Conservation (phyloP, 1,140 invertebrate species). For the Bactericera cockerelli region DNA sequence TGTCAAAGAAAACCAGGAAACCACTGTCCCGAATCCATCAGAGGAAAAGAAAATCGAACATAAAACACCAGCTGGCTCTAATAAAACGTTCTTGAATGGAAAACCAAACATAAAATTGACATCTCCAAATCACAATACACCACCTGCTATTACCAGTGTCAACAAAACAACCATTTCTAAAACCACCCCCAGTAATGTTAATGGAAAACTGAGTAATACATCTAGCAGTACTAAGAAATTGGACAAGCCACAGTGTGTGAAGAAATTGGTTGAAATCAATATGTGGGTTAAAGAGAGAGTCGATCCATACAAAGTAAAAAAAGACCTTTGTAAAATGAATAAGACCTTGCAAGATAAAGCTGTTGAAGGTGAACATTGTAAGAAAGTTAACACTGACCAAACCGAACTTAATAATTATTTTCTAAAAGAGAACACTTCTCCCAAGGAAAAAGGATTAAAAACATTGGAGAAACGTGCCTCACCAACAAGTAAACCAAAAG, state of each 20-base stretch:
- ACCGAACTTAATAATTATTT: not conserved
- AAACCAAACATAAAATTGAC: no score
- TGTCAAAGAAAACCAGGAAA: no score
- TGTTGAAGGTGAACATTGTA: not conserved
- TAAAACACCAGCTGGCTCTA: no score
- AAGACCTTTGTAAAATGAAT: not conserved
- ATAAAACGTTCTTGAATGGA: no score
- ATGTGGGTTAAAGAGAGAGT: not conserved
- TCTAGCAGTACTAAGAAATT: no score
- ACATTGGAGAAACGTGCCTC: not conserved
- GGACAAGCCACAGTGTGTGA: not conserved
- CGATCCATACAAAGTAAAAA: not conserved
- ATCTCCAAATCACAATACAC: no score
- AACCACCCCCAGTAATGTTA: no score
- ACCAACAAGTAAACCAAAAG: not conserved
- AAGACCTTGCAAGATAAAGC: not conserved
- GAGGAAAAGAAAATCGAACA: no score
- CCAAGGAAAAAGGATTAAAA: not conserved
- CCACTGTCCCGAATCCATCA: no score
- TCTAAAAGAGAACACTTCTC: not conserved
- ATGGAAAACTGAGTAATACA: no score
- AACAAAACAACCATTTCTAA: no score
- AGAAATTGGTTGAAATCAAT: slow-evolving; percentile 5
- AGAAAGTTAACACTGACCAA: not conserved
- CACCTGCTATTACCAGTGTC: no score